Evolutionary conservation across 2,888 invertebrate species (phyloP), one percentile per base, ranked within the genome.

Genomic region (Lasioglossum calceatum): DNA sequence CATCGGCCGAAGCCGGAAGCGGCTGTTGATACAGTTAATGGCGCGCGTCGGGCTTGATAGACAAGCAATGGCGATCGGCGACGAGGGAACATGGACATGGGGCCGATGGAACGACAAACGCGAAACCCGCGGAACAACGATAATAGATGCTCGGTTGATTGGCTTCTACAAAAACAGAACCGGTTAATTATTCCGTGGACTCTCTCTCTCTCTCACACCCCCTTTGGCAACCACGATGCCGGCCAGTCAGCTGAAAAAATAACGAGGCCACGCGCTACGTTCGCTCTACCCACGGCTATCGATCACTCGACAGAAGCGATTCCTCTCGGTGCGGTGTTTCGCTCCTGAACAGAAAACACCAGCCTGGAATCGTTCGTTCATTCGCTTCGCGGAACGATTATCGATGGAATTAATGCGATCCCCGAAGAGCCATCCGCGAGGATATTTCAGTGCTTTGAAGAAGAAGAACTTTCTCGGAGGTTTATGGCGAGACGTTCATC

Each of bases 111-210:
- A 54, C 54, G 54, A 54, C 54, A 78, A 80, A 73, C 67, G 72
- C 78, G 86, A 86, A 88, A 87, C 83, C 79, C 86, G 83, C 79
- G 86, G 83, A 67, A 32, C 36, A 77, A 73, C 85, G 79, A 80
- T 91, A 88, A 88, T 90, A 84, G 88, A 88, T 81, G 79, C 54
- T 64, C 87, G 82, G 78, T 81, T 88, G 91, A 92, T 90, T 92
- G 94, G 94, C 94, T 94, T 94, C 93, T 91, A 89, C 89, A 87
- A 92, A 94, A 93, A 94, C 91, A 94, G 86, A 83, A 87, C 86
- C 81, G 79, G 92, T 87, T 94, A 94, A 94, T 94, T 94, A 92
- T 90, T 88, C 89, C 89, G 87, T 87, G 75, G 82, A 76, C 75
- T 54, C 54, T n/a, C 61, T 32, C 32, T 32, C 32, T 32, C 32